phyloP scores from a whole-genome alignment of 92 coral and sea anemone genomes.

The Pocillopora grandis region DNA sequence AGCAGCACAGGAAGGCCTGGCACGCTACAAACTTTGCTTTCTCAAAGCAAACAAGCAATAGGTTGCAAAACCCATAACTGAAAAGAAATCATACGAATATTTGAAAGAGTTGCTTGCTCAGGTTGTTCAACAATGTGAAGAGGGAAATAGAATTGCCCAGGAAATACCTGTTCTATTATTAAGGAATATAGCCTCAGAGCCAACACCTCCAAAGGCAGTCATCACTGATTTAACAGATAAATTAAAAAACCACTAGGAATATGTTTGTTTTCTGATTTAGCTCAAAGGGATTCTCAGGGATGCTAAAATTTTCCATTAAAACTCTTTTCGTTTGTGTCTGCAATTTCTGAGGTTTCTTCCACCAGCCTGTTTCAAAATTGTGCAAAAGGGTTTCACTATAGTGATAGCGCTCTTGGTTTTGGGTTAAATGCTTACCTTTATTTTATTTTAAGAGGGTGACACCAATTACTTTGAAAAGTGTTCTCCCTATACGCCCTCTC shows the following conservation, averaged over 20 bases:
- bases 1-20: slow-evolving; percentile 16
- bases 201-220: slow-evolving; percentile 39
- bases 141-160: neutral
- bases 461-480: too few relatives aligned
- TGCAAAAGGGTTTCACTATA: too few relatives aligned
- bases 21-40: slow-evolving; percentile 30
- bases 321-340: too few relatives aligned
- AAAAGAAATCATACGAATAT: slow-evolving; percentile 40
- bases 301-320: too few relatives aligned
- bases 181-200: slow-evolving; percentile 51
- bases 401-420: too few relatives aligned
- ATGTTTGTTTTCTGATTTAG: neutral
- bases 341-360: too few relatives aligned
- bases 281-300: neutral
- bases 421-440: too few relatives aligned
- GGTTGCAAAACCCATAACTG: slow-evolving; percentile 18
- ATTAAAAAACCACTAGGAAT: neutral
- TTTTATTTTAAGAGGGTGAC: too few relatives aligned
- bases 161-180: slow-evolving; percentile 25
- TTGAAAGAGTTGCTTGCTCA: slow-evolving; percentile 32
- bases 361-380: too few relatives aligned
- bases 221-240: slow-evolving; percentile 23
- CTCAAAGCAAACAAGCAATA: slow-evolving; percentile 20
- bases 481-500: too few relatives aligned
- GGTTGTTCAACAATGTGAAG: slow-evolving; percentile 25